Evolutionary conservation across 2,888 invertebrate species (phyloP).

Genomic region (Leuctra nigra): DNA sequence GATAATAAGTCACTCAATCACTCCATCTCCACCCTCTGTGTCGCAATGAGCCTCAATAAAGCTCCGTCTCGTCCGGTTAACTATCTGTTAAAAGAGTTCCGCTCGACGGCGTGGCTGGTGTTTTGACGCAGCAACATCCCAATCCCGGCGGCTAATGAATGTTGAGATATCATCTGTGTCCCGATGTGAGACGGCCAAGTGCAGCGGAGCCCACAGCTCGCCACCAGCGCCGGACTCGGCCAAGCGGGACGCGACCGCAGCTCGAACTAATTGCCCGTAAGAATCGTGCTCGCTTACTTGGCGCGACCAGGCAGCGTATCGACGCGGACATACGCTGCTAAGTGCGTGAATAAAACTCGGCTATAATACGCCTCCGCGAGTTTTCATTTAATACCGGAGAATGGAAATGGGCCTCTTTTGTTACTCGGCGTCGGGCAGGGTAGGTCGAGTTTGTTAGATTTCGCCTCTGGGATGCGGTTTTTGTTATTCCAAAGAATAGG

Average conservation of each 20-base stretch:
- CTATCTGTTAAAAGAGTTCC: too few species aligned
- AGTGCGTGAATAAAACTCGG: too few species aligned
- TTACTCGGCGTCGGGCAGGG: too few species aligned
- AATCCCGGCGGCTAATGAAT: background rate
- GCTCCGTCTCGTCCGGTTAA: too few species aligned
- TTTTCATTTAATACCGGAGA: slow-evolving; percentile 1
- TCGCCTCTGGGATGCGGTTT: background rate
- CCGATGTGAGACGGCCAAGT: background rate
- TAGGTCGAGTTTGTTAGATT: too few species aligned
- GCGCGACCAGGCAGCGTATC: too few species aligned
- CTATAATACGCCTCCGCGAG: background rate
- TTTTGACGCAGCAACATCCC: too few species aligned
- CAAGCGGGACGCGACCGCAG: background rate
- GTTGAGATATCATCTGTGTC: slow-evolving; percentile 1
- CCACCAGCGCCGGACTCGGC: background rate
- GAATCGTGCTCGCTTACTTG: slow-evolving; percentile 12
- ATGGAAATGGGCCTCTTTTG: background rate
- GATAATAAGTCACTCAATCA: slow-evolving; percentile 11
- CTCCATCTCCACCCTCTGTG: background rate
- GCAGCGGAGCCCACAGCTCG: background rate
- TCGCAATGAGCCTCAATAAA: too few species aligned
- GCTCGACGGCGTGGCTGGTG: too few species aligned
- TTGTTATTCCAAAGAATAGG: background rate
- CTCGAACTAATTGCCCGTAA: slow-evolving; percentile 12
- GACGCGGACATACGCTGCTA: too few species aligned